Percentiles rank a stretch among this genome's conserved stretches.
Evolutionary conservation across 2,797 vertebrate genomes (phyloP).

Genomic region (Cryptoblepharus egeriae): DNA sequence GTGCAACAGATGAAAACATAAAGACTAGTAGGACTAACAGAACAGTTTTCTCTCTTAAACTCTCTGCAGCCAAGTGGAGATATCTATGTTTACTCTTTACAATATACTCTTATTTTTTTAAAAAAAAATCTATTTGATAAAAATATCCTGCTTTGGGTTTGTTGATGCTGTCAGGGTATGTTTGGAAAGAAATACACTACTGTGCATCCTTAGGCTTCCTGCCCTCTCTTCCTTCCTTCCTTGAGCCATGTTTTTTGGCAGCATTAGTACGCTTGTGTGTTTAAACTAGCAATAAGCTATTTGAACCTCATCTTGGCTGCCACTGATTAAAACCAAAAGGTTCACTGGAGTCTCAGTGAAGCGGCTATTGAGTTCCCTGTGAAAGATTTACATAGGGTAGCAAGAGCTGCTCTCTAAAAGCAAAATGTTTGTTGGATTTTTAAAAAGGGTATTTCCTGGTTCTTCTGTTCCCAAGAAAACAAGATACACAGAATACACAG

Average conservation of each 20-base stretch:
- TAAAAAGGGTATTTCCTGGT: not conserved
- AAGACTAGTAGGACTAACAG: not conserved
- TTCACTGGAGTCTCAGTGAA: fast-evolving
- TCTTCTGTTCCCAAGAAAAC: not conserved
- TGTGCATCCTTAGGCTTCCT: not conserved
- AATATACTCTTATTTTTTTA: slow-evolving; percentile 3
- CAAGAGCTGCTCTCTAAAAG: not conserved
- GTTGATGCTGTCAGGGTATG: not conserved
- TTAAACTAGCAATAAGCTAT: not conserved
- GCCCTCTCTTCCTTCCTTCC: not conserved
- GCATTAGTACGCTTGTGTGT: not conserved
- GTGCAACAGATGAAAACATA: not conserved
- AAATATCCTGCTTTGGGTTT: not conserved
- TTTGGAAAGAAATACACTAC: slow-evolving; percentile 1
- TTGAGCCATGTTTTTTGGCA: not conserved
- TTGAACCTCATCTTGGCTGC: not conserved
- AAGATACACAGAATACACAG: not conserved
- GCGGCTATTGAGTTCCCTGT: not conserved
- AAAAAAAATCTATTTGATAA: slow-evolving; percentile 9
- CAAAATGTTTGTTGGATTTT: not conserved
- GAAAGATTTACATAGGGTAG: not conserved
- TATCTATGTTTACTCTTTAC: not conserved
- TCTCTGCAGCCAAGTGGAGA: not conserved
- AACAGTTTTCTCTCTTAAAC: not conserved
- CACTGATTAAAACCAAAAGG: not conserved